Conservation (phyloP, 2,888 invertebrate species). For the Apamea anceps region DNA sequence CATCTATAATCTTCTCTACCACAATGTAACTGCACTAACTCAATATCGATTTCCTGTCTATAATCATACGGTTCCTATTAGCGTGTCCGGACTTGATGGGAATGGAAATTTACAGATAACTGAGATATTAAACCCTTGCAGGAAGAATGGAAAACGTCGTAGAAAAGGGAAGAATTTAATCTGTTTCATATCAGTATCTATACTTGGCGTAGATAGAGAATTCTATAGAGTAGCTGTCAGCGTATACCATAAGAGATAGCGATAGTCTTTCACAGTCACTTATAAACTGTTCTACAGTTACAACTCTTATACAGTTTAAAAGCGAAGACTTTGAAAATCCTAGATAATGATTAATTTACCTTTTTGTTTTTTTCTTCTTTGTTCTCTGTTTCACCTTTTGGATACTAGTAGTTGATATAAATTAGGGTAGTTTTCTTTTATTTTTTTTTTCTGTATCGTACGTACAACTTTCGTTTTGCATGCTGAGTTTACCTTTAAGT, state of each 20-base stretch:
- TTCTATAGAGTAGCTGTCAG: background rate
- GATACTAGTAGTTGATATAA: no score
- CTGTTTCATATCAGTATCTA: background rate
- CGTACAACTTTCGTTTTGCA: no score
- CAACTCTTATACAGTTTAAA: no score
- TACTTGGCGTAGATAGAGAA: background rate
- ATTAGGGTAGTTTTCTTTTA: no score
- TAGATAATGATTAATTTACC: no score
- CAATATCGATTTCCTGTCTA: slow-evolving; percentile 13
- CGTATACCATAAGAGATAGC: background rate
- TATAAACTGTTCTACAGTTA: no score
- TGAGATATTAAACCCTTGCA: background rate
- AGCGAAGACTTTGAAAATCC: no score
- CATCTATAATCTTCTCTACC: background rate
- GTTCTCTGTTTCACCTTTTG: no score
- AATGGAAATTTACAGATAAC: background rate
- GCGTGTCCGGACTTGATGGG: background rate
- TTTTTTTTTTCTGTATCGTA: no score
- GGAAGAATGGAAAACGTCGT: background rate
- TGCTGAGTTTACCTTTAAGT: no score
- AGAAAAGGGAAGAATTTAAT: background rate
- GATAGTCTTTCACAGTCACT: background rate
- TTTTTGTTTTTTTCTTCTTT: no score
- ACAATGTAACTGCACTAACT: background rate
- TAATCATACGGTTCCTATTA: background rate